A percentile compares a stretch with the other conserved stretches of the same genome.
Evolutionary conservation across 35 echinoderm and acorn worm species (phyloP).

Genomic region (Lytechinus variegatus): DNA sequence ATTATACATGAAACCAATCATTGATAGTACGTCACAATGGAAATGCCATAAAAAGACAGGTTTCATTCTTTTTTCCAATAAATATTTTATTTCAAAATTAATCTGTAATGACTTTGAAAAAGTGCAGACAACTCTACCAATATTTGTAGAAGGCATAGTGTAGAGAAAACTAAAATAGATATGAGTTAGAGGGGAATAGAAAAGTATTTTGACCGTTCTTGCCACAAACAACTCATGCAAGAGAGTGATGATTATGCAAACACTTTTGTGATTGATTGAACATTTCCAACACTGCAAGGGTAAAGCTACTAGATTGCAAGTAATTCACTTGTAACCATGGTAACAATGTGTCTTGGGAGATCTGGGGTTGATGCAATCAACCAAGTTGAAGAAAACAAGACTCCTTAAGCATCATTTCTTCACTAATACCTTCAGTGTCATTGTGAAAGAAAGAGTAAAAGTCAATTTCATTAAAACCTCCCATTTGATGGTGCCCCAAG

Average conservation of each 20-base stretch:
- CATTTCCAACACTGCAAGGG: neutral
- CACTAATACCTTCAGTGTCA: neutral
- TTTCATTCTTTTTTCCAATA: neutral
- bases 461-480: neutral
- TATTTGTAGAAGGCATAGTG: neutral
- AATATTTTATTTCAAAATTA: neutral
- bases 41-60: neutral
- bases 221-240: neutral
- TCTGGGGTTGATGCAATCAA: neutral
- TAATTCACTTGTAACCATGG: conserved; percentile 12
- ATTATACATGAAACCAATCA: no score
- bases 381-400: neutral
- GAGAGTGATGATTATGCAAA: conserved; percentile 3
- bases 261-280: conserved; percentile 15
- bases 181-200: neutral
- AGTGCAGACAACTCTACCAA: neutral
- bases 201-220: neutral
- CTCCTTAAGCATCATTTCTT: neutral
- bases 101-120: neutral
- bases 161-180: neutral
- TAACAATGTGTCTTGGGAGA: conserved; percentile 3
- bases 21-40: no score
- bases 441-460: neutral
- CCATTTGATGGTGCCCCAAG: neutral
- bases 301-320: conserved; percentile 11